These are phyloP conservation scores for Agrotis puta DNA, from an alignment of 2,888 invertebrate genomes.

Conservation along the genomic window DNA sequence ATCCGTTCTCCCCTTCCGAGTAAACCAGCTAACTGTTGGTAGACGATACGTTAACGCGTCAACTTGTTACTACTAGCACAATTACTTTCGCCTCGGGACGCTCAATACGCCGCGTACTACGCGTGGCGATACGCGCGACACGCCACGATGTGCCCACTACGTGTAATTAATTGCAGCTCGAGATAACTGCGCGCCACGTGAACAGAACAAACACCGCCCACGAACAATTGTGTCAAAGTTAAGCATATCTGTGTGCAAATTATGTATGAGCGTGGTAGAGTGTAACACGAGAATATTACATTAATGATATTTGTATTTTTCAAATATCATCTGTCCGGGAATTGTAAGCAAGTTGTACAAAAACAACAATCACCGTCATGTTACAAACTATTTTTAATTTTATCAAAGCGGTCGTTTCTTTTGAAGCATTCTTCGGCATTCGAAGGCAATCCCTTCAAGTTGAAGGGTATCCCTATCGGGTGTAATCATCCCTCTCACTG, in stretches of 20 bases:
- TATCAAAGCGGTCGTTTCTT: constrained; percentile 61
- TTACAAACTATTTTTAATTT: constrained; percentile 58
- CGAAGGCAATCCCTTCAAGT: constrained; percentile 64
- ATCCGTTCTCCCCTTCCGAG: no score
- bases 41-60: constrained; percentile 13
- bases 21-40: background rate
- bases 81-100: background rate
- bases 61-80: constrained; percentile 20
- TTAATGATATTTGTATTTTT: background rate
- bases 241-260: background rate
- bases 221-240: background rate
- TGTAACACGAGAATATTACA: background rate
- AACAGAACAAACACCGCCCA: background rate
- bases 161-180: constrained; percentile 9
- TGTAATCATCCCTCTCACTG: constrained; percentile 62
- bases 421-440: constrained; percentile 61
- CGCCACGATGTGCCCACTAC: background rate
- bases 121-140: background rate
- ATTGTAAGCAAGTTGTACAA: background rate
- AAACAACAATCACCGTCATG: constrained; percentile 1
- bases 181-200: constrained; percentile 2
- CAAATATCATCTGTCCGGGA: background rate
- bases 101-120: background rate
- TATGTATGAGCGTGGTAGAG: background rate
- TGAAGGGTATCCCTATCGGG: constrained; percentile 70